phyloP scores from a whole-genome alignment of 92 coral and sea anemone genomes.

The Virgularia gustaviana region DNA sequence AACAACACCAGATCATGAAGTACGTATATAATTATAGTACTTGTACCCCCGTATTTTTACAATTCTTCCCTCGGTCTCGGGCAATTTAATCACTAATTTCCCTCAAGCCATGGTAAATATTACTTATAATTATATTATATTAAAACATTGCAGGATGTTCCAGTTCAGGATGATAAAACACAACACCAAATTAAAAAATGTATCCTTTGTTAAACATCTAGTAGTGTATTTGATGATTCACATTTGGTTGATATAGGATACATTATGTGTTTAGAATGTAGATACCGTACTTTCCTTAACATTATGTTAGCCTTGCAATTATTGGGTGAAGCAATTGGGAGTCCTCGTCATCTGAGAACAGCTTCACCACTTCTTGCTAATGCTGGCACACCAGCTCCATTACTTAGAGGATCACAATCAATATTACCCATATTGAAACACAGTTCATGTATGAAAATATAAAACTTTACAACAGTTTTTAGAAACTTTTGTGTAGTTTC shows the following conservation, averaged over 20 bases:
- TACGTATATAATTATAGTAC: neutral
- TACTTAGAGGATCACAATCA: slow-evolving; percentile 48
- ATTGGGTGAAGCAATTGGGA: slow-evolving; percentile 72
- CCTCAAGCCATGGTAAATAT: too few relatives aligned
- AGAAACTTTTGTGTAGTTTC: neutral
- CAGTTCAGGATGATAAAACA: slow-evolving; percentile 37
- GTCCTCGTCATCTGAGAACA: slow-evolving; percentile 63
- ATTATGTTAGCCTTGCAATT: slow-evolving; percentile 62
- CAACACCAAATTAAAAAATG: slow-evolving; percentile 78
- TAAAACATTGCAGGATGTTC: neutral
- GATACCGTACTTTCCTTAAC: neutral
- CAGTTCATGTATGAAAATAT: slow-evolving; percentile 66
- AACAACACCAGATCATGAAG: neutral
- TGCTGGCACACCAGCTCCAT: slow-evolving; percentile 78
- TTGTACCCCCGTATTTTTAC: neutral
- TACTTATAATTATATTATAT: neutral
- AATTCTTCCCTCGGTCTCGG: too few relatives aligned
- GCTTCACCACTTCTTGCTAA: slow-evolving; percentile 70
- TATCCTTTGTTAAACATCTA: slow-evolving; percentile 58
- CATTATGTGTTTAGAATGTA: neutral
- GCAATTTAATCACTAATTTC: too few relatives aligned
- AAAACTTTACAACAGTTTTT: neutral
- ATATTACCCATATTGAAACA: slow-evolving; percentile 66
- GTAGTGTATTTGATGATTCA: neutral
- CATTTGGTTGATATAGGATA: too few relatives aligned